Percentiles rank a stretch among this genome's conserved stretches.
Evolutionary conservation across 2,888 invertebrate species (phyloP).

Genomic region (Tenthredo livida): DNA sequence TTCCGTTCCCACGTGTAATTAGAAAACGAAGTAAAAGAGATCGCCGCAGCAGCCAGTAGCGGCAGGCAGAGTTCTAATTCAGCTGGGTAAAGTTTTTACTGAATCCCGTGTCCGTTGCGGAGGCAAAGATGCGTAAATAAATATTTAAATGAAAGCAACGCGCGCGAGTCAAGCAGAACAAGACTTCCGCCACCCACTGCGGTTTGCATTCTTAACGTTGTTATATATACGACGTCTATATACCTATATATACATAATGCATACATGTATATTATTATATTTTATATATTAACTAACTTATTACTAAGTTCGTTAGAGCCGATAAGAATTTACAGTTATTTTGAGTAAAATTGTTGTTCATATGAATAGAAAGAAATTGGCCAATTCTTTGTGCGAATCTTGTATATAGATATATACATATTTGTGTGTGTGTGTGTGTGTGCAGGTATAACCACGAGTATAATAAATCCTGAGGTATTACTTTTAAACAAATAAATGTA

Average conservation of each 20-base stretch:
- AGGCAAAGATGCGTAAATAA: constrained; percentile 67
- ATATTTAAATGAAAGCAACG: constrained; percentile 66
- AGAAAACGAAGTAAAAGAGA: constrained; percentile 45
- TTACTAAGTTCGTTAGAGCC: too few relatives aligned
- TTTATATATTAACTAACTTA: too few relatives aligned
- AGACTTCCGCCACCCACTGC: constrained; percentile 55
- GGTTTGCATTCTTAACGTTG: constrained; percentile 36
- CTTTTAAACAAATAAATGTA: constrained; percentile 2
- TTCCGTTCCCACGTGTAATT: constrained; percentile 51
- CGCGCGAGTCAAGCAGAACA: constrained; percentile 44
- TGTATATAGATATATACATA: too few relatives aligned
- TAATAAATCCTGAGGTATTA: constrained; percentile 11
- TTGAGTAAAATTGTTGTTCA: too few relatives aligned
- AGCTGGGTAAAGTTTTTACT: constrained; percentile 35
- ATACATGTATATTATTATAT: too few relatives aligned
- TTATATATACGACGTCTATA: not conserved
- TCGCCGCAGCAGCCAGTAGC: not conserved
- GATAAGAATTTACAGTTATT: too few relatives aligned
- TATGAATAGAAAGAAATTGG: too few relatives aligned
- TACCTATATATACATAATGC: too few relatives aligned
- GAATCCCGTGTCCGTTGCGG: constrained; percentile 54
- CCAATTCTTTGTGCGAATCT: too few relatives aligned
- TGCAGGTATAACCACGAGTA: not conserved
- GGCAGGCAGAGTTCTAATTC: constrained; percentile 30
- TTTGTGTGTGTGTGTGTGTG: too few relatives aligned